Conservation (phyloP, 2,113 vertebrate genomes). For the Patagioenas fasciata region DNA sequence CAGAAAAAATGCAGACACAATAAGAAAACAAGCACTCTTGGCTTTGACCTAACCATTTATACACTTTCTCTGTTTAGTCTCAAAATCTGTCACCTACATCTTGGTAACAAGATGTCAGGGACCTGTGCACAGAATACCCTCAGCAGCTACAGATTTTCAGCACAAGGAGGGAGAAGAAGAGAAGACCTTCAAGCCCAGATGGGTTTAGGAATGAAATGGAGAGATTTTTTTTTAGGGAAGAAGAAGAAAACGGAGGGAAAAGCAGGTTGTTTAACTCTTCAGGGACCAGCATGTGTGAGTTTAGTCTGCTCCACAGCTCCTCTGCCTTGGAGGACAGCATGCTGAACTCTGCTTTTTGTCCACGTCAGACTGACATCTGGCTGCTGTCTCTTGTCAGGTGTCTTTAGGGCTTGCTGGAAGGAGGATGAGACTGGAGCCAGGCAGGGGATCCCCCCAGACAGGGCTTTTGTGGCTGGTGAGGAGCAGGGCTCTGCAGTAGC, state of each 20-base stretch:
- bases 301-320: rapidly evolving
- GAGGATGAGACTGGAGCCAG: neutral
- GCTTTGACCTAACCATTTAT: neutral
- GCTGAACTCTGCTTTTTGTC: neutral
- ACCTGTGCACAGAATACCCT: neutral
- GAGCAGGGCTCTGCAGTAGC: neutral
- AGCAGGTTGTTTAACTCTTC: neutral
- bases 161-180: neutral
- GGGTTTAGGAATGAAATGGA: neutral
- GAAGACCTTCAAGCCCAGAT: neutral
- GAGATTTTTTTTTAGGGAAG: neutral
- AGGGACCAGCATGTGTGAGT: neutral
- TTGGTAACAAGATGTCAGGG: neutral
- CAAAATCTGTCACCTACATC: neutral
- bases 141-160: neutral
- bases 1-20: neutral
- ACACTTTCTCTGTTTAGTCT: neutral
- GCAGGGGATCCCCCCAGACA: neutral
- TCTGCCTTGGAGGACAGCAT: rapidly evolving
- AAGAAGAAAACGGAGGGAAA: neutral
- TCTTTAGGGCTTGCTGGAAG: neutral
- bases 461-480: neutral
- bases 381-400: neutral
- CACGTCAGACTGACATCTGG: neutral
- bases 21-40: neutral